Conservation (phyloP, 2,888 invertebrate species). For the Sympetrum striolatum region DNA sequence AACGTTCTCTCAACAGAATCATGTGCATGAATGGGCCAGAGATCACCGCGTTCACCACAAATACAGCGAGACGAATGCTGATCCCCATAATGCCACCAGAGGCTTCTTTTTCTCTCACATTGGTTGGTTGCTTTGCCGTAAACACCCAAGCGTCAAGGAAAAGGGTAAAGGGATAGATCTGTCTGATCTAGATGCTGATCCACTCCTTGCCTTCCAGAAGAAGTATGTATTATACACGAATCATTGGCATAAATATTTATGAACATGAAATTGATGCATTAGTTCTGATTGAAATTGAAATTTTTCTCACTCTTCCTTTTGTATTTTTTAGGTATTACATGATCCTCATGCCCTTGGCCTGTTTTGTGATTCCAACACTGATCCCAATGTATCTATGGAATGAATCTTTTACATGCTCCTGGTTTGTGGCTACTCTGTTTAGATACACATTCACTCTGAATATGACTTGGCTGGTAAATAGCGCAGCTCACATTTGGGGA, state of each 20-base stretch:
- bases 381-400: conserved; percentile 75
- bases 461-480: conserved; percentile 90
- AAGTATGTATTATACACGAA: not conserved
- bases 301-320: not conserved
- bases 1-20: conserved; percentile 56
- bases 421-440: conserved; percentile 71
- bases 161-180: conserved; percentile 59
- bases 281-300: not conserved
- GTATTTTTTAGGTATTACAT: conserved; percentile 68
- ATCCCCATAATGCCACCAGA: conserved; percentile 58
- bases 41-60: conserved; percentile 60
- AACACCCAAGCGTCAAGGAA: conserved; percentile 55
- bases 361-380: conserved; percentile 76
- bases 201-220: conserved; percentile 41
- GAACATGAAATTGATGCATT: not conserved
- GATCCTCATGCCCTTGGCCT: conserved; percentile 69
- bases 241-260: not conserved
- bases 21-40: conserved; percentile 58
- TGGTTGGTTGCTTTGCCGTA: conserved; percentile 62
- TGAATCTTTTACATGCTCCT: conserved; percentile 71
- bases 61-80: conserved; percentile 59
- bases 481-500: conserved; percentile 83
- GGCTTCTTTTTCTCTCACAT: conserved; percentile 65
- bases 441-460: conserved; percentile 79
- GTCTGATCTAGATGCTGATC: conserved; percentile 57